Conservation (phyloP, 2,888 invertebrate genomes). For the Campopleginae sp. region DNA sequence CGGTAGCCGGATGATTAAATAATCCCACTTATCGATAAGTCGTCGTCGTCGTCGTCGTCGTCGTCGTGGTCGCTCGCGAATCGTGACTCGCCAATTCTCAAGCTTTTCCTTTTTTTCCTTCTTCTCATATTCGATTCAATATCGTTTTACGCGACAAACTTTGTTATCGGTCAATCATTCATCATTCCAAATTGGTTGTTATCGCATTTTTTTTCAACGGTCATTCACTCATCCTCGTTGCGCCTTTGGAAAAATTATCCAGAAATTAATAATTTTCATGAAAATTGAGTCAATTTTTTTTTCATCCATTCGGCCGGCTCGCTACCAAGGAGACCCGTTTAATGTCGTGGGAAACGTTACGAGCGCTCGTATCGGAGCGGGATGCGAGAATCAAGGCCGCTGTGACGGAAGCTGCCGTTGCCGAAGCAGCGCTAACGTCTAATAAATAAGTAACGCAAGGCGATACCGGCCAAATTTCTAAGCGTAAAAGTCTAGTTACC, state of each 20-base stretch:
- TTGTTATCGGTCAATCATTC: slow-evolving; percentile 12
- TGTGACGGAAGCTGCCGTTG: slow-evolving; percentile 16
- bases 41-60: not conserved
- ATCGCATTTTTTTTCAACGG: not conserved
- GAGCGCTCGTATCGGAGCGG: not conserved
- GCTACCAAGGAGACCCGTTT: no score
- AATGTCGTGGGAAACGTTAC: no score
- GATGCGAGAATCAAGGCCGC: slow-evolving; percentile 28
- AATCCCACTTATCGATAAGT: slow-evolving; percentile 8
- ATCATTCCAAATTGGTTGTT: not conserved
- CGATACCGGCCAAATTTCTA: slow-evolving; percentile 6
- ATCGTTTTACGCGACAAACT: slow-evolving; percentile 9
- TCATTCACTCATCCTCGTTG: not conserved
- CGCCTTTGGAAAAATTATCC: no score
- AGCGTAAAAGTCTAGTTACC: slow-evolving; percentile 10
- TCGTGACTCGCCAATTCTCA: slow-evolving; percentile 14
- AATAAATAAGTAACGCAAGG: slow-evolving; percentile 19
- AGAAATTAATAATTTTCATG: no score
- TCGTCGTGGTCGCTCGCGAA: not conserved
- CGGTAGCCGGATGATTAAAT: slow-evolving; percentile 16
- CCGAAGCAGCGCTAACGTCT: not conserved
- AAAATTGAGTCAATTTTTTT: no score
- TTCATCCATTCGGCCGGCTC: no score
- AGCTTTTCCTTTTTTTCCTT: not conserved
- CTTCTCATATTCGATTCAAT: slow-evolving; percentile 5